Conservation (phyloP, 2,888 invertebrate genomes). For the Drosophila subsilvestris region DNA sequence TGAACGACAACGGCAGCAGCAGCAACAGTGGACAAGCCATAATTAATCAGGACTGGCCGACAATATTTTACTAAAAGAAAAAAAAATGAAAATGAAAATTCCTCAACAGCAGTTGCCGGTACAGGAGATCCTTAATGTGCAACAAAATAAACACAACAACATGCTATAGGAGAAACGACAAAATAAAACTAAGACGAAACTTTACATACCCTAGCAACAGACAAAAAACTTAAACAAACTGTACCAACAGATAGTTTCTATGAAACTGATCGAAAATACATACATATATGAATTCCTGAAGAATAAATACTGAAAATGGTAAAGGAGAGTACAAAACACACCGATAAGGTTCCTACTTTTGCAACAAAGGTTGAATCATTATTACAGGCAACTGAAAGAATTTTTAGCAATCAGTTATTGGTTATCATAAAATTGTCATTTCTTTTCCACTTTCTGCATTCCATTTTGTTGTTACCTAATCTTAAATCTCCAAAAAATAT, state of each 20-base stretch:
- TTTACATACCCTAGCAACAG: neutral
- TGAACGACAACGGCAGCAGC: slow-evolving; percentile 63
- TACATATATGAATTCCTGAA: neutral
- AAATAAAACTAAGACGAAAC: neutral
- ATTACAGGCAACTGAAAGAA: neutral
- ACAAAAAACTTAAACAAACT: neutral
- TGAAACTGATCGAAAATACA: too few species aligned
- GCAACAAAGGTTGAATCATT: too few species aligned
- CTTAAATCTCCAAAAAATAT: slow-evolving; percentile 11
- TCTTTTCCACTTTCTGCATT: slow-evolving; percentile 21
- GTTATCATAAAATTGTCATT: neutral
- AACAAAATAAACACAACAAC: neutral
- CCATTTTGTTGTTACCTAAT: slow-evolving; percentile 18
- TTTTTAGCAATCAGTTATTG: neutral
- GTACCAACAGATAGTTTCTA: too few species aligned
- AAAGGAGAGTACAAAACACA: neutral
- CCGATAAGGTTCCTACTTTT: neutral
- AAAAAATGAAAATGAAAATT: slow-evolving; percentile 55
- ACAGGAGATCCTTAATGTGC: slow-evolving; percentile 59
- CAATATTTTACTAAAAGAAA: slow-evolving; percentile 44
- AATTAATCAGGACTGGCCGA: slow-evolving; percentile 68
- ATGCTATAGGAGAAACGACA: neutral
- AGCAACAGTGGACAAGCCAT: slow-evolving; percentile 69
- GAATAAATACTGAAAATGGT: neutral
- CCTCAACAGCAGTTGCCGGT: slow-evolving; percentile 52